Evolutionary conservation across 1,140 invertebrate genomes (phyloP).

Genomic region (Halotydeus destructor): DNA sequence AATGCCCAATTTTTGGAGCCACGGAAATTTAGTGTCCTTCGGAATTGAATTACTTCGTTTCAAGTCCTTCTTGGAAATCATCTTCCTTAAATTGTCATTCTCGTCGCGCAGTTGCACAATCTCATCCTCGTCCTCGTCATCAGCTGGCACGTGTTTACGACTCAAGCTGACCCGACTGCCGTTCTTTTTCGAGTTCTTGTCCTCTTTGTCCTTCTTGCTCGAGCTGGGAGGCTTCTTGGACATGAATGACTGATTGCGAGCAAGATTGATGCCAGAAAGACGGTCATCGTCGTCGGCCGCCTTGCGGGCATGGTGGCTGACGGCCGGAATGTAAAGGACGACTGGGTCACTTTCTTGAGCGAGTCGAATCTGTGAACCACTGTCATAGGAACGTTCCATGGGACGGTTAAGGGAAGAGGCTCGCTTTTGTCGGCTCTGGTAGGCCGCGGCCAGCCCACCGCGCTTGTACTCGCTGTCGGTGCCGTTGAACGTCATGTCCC

Average conservation of each 20-base stretch:
- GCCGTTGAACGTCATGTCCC: too few species aligned
- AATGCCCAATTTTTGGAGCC: constrained; percentile 10
- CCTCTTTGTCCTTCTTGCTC: not conserved
- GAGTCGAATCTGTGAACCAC: not conserved
- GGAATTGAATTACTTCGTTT: constrained; percentile 13
- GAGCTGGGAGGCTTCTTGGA: not conserved
- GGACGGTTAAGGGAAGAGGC: constrained; percentile 10
- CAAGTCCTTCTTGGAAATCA: not conserved
- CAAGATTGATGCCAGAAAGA: constrained; percentile 2
- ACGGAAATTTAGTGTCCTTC: constrained; percentile 12
- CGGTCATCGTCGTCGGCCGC: not conserved
- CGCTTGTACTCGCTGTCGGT: constrained; percentile 1
- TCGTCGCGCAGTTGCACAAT: constrained; percentile 6
- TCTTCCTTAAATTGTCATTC: not conserved
- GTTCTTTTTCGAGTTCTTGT: not conserved
- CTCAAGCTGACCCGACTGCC: constrained; percentile 1
- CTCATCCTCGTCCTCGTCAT: not conserved
- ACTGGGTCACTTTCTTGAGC: constrained; percentile 8
- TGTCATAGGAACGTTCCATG: not conserved
- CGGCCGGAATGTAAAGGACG: constrained; percentile 11
- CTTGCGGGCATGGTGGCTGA: constrained; percentile 3
- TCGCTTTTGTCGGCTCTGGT: constrained; percentile 8
- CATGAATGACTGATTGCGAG: constrained; percentile 4
- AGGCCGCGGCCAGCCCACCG: constrained; percentile 13
- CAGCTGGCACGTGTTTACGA: not conserved